Percentiles rank a stretch among this genome's conserved stretches.
Conservation (phyloP, 2,888 invertebrate genomes). For the Ectobius pallidus region DNA sequence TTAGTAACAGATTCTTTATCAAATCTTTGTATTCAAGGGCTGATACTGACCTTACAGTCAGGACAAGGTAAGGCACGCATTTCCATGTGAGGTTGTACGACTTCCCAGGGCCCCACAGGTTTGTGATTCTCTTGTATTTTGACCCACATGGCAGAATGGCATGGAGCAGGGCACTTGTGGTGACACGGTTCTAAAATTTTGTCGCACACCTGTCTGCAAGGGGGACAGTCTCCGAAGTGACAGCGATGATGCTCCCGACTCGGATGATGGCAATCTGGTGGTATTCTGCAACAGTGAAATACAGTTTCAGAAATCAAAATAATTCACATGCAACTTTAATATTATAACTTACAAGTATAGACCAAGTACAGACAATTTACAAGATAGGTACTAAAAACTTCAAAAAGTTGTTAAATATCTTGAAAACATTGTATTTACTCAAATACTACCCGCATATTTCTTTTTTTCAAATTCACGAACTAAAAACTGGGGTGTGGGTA, state of each 20-base stretch:
- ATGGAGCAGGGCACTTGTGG: conserved; percentile 73
- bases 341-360: too few species aligned
- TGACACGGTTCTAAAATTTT: conserved; percentile 63
- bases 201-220: conserved; percentile 78
- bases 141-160: conserved; percentile 76
- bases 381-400: too few species aligned
- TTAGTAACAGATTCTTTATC: too few species aligned
- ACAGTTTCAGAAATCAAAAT: too few species aligned
- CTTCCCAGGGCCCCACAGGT: conserved; percentile 58
- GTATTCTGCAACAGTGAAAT: conserved; percentile 60
- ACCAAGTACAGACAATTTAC: too few species aligned
- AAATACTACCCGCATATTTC: too few species aligned
- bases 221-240: conserved; percentile 84
- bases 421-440: too few species aligned
- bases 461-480: too few species aligned
- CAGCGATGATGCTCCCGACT: conserved; percentile 75
- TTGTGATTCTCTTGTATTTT: conserved; percentile 60
- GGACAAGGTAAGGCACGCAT: conserved; percentile 55
- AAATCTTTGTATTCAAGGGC: too few species aligned
- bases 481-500: too few species aligned
- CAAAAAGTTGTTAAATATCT: too few species aligned
- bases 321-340: too few species aligned
- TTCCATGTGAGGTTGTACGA: conserved; percentile 49
- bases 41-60: conserved; percentile 53
- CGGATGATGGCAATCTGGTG: conserved; percentile 84